These are phyloP conservation scores for Catharus bicknelli DNA, from an alignment of 2,113 vertebrate genomes.

Conservation along the genomic window DNA sequence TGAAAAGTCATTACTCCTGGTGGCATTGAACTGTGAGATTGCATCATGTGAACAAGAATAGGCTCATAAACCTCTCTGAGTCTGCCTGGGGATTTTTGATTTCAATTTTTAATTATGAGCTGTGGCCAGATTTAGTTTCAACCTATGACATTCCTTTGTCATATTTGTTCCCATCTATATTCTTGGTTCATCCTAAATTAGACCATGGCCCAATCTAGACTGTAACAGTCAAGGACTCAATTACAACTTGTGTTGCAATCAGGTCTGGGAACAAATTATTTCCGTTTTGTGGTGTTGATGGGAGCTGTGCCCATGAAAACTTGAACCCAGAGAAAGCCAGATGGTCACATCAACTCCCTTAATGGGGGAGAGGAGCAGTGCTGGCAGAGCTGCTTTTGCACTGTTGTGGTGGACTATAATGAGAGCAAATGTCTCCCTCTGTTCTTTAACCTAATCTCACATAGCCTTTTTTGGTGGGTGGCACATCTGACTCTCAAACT, in stretches of 20 bases:
- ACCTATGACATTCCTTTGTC: slow-evolving; percentile 25
- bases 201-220: slow-evolving; percentile 17
- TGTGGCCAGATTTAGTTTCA: slow-evolving; percentile 35
- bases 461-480: slow-evolving; percentile 18
- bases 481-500: slow-evolving; percentile 65
- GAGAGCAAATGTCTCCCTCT: slow-evolving; percentile 34
- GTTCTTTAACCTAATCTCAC: slow-evolving; percentile 36
- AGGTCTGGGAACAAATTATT: slow-evolving; percentile 61
- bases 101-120: slow-evolving; percentile 21
- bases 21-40: not conserved
- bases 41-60: not conserved
- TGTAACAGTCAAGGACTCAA: slow-evolving; percentile 47
- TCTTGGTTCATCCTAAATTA: slow-evolving; percentile 55
- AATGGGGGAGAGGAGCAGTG: slow-evolving; percentile 18
- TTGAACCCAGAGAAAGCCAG: slow-evolving; percentile 59
- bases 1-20: not conserved
- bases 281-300: slow-evolving; percentile 50
- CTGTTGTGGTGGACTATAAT: slow-evolving; percentile 29
- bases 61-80: not conserved
- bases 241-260: slow-evolving; percentile 59
- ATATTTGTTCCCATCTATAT: slow-evolving; percentile 43
- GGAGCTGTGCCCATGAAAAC: slow-evolving; percentile 53
- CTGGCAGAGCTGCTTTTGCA: slow-evolving; percentile 37
- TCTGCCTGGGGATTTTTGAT: slow-evolving; percentile 7
- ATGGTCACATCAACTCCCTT: slow-evolving; percentile 43